These are phyloP conservation scores for Diuraphis noxia DNA, from an alignment of 1,140 invertebrate genomes.

Conservation along the genomic window DNA sequence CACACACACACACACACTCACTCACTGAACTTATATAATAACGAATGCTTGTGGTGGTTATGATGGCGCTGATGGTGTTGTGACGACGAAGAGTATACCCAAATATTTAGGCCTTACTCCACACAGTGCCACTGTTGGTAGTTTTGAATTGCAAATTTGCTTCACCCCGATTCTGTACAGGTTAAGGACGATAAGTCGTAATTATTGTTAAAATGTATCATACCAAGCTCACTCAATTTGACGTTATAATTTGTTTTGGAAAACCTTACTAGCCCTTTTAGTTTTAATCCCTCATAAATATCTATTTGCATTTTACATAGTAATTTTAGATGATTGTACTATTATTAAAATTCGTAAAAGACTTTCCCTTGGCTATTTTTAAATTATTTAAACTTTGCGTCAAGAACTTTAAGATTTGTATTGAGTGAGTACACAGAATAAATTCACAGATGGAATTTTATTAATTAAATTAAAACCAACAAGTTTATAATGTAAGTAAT, in stretches of 20 bases:
- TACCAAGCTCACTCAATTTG: not conserved
- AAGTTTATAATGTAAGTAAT: not conserved
- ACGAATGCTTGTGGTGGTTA: not conserved
- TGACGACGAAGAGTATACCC: not conserved
- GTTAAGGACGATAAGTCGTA: constrained; percentile 38
- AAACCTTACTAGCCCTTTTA: not conserved
- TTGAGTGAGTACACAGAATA: too few relatives aligned
- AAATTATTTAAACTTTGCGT: not conserved
- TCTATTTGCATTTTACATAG: not conserved
- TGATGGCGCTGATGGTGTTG: not conserved
- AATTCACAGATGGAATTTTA: too few relatives aligned
- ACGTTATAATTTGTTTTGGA: constrained; percentile 41
- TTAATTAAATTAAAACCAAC: not conserved
- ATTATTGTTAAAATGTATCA: constrained; percentile 41
- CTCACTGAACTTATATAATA: not conserved
- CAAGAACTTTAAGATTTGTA: too few relatives aligned
- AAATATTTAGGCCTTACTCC: not conserved
- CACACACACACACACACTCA: not conserved
- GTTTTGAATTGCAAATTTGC: constrained; percentile 51
- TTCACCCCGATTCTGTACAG: not conserved
- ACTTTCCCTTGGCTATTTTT: not conserved
- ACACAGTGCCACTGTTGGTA: not conserved
- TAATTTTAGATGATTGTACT: not conserved
- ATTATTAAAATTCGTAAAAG: not conserved
- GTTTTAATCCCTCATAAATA: not conserved